Evolutionary conservation across 2,113 vertebrate genomes (phyloP).

Genomic region (Pseudorasbora parva): DNA sequence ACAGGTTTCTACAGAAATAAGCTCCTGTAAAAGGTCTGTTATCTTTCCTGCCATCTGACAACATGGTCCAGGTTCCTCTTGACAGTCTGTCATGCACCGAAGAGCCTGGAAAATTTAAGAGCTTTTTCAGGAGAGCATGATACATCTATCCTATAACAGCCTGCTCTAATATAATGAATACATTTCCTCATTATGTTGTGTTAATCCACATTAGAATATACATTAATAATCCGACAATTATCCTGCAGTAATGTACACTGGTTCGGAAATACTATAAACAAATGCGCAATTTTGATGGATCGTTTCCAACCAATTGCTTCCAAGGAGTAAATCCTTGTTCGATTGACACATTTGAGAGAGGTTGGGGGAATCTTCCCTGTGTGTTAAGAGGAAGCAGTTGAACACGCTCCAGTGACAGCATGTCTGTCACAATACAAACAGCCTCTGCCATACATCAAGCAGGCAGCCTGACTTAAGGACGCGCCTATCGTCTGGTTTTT

Average conservation of each 20-base stretch:
- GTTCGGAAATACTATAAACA: not conserved
- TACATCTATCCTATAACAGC: not conserved
- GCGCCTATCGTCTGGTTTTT: conserved; percentile 31
- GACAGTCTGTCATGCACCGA: conserved; percentile 14
- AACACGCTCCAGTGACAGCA: conserved; percentile 29
- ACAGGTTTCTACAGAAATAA: not conserved
- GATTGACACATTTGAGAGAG: not conserved
- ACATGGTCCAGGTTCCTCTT: not conserved
- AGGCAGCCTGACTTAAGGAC: conserved; percentile 37
- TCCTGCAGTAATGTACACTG: not conserved
- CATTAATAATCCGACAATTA: not conserved
- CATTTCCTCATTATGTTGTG: not conserved
- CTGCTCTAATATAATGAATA: not conserved
- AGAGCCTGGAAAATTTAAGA: conserved; percentile 27
- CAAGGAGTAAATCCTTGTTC: not conserved
- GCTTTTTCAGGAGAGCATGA: conserved; percentile 5
- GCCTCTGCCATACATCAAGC: conserved; percentile 47
- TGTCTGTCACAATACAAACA: conserved; percentile 45
- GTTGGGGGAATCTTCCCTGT: not conserved
- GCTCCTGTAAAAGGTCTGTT: not conserved
- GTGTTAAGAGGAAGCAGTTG: conserved; percentile 32
- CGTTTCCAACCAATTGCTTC: not conserved
- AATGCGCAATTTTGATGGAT: not conserved
- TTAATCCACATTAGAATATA: not conserved
- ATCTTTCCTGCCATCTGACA: not conserved